A percentile compares a stretch with the other conserved stretches of the same genome.
phyloP scores from a whole-genome alignment of 2,113 vertebrate genomes.

The Dasyornis broadbenti region DNA sequence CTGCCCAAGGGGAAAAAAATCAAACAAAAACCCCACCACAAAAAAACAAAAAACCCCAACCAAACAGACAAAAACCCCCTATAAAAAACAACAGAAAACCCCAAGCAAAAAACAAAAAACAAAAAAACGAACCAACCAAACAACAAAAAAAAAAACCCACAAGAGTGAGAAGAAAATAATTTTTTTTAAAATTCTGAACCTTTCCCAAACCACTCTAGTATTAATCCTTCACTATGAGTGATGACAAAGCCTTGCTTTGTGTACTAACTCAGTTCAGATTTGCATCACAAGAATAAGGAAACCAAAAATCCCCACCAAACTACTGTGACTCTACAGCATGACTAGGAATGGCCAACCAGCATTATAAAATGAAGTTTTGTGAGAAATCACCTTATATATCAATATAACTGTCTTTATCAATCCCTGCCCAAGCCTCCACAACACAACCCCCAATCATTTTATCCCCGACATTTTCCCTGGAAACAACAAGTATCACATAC shows the following conservation, averaged over 20 bases:
- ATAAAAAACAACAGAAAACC: no score
- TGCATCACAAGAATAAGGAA: not conserved
- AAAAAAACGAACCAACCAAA: no score
- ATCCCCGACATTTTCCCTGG: not conserved
- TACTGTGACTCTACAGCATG: not conserved
- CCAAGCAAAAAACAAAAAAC: not conserved
- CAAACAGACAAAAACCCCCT: no score
- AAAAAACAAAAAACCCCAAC: no score
- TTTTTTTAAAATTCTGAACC: not conserved
- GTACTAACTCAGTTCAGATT: not conserved
- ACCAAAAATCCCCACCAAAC: not conserved
- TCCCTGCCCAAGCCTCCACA: fast-evolving
- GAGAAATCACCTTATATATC: not conserved
- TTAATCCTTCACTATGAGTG: not conserved
- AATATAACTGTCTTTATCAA: not conserved
- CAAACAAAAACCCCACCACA: no score
- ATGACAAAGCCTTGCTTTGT: not conserved
- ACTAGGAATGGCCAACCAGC: not conserved
- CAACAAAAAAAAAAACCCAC: no score
- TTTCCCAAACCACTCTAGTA: not conserved
- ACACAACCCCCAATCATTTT: fast-evolving
- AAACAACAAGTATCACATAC: not conserved
- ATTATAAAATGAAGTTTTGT: not conserved
- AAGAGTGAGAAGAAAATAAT: not conserved
- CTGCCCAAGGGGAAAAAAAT: not conserved